phyloP scores from a whole-genome alignment of 2,888 invertebrate genomes.

The Aphodius granarius region DNA sequence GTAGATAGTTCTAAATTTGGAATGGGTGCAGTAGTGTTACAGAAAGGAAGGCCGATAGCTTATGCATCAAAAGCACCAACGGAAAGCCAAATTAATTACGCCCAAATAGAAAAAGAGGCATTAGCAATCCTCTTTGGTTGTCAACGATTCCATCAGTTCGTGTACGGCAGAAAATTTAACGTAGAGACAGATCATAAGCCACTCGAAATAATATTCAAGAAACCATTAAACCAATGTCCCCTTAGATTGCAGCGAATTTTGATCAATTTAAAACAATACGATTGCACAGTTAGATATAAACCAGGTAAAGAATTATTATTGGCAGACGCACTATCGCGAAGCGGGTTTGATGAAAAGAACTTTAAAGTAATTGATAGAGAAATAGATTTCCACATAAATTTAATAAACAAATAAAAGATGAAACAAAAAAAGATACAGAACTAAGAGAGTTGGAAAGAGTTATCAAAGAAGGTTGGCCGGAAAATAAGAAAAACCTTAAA shows the following conservation, averaged over 20 bases:
- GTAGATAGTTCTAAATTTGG: no score
- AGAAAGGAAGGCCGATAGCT: not conserved
- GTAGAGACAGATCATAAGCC: not conserved
- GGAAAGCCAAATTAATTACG: not conserved
- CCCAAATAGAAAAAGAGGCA: not conserved
- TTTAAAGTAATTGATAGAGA: not conserved
- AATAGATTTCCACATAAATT: no score
- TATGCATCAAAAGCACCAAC: not conserved
- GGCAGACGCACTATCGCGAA: no score
- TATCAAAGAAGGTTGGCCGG: not conserved
- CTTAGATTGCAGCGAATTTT: not conserved
- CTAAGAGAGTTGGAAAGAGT: not conserved
- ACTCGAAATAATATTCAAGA: not conserved
- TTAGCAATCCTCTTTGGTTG: no score
- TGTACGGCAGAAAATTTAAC: no score
- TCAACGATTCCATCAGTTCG: no score
- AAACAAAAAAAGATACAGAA: not conserved
- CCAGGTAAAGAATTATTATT: no score
- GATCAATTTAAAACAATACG: not conserved
- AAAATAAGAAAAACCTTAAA: not conserved
- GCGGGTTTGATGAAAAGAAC: not conserved
- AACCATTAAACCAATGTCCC: not conserved
- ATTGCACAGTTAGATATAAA: no score
- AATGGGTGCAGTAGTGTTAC: no score
- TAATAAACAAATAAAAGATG: no score